Conservation (phyloP, 2,888 invertebrate genomes). For the Clistopyga incitator region DNA sequence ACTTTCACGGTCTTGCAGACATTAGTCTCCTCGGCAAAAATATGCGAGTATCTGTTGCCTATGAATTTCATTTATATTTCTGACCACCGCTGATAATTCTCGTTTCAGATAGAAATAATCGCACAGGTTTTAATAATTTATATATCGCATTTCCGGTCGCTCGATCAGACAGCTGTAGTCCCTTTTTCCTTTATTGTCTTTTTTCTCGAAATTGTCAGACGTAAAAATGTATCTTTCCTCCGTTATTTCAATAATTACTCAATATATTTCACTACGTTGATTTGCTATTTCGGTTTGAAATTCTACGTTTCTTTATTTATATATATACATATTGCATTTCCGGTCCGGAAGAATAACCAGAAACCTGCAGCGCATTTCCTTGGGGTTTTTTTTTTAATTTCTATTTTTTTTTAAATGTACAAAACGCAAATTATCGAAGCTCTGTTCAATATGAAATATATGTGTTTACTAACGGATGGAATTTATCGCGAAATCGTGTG, state of each 20-base stretch:
- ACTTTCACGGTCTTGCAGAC: not conserved
- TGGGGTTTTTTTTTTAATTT: not conserved
- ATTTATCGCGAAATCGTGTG: conserved; percentile 77
- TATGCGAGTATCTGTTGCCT: not conserved
- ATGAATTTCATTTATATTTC: not conserved
- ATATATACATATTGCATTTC: conserved; percentile 37
- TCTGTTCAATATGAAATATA: conserved; percentile 45
- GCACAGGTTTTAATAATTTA: not conserved
- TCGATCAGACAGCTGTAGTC: conserved; percentile 14
- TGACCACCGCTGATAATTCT: conserved; percentile 16
- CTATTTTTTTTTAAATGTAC: not conserved
- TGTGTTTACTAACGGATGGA: conserved; percentile 59
- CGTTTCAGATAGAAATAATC: conserved; percentile 11
- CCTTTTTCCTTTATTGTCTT: not conserved
- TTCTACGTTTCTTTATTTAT: no score
- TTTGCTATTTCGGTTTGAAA: no score
- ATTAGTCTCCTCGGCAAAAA: conserved; percentile 4
- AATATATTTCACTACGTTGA: no score
- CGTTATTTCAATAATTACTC: no score
- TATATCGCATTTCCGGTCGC: not conserved
- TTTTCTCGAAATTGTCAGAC: not conserved
- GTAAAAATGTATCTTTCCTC: no score
- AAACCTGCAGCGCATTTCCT: not conserved
- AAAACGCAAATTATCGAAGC: conserved; percentile 31
- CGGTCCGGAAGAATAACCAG: conserved; percentile 25